Evolutionary conservation across 30 jellyfish, hydroid and myxozoan species (phyloP).

Genomic region (Aurelia aurita): DNA sequence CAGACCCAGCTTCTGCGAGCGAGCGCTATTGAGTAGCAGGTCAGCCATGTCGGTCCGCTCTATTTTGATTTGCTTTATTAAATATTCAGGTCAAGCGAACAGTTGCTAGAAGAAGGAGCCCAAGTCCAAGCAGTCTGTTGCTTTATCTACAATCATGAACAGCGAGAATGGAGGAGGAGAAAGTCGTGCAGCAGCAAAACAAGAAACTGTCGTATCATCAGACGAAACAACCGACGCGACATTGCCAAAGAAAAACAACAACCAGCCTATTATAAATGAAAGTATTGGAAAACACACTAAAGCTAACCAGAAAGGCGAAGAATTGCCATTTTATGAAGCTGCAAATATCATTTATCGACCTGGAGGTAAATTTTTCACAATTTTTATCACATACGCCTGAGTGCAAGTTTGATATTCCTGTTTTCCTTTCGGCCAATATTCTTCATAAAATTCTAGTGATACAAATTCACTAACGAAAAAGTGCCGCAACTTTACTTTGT

Average conservation of each 20-base stretch:
- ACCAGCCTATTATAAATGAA: not conserved
- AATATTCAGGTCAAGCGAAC: conserved; percentile 4
- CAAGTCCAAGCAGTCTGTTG: not conserved
- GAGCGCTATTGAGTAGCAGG: conserved; percentile 10
- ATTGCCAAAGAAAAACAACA: conserved; percentile 27
- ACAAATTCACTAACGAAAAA: too few species aligned
- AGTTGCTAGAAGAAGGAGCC: not conserved
- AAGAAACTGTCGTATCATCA: not conserved
- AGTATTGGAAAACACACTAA: conserved; percentile 63
- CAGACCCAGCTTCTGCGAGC: not conserved
- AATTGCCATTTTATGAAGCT: conserved; percentile 73
- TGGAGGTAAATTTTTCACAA: conserved; percentile 74
- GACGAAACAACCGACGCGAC: not conserved
- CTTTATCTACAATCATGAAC: conserved; percentile 19
- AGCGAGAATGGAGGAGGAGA: conserved; percentile 40
- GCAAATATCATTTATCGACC: conserved; percentile 77
- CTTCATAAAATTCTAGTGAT: too few species aligned
- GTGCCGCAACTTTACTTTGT: too few species aligned
- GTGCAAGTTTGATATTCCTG: too few species aligned
- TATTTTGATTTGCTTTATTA: not conserved
- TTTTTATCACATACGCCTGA: too few species aligned
- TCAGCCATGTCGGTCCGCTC: conserved; percentile 29
- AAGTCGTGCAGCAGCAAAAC: conserved; percentile 18
- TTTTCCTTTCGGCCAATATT: too few species aligned
- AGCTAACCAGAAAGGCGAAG: conserved; percentile 90